Evolutionary conservation across 2,888 invertebrate species (phyloP), one percentile per base, ranked within the genome.

Genomic region (Candidula unifasciata): DNA sequence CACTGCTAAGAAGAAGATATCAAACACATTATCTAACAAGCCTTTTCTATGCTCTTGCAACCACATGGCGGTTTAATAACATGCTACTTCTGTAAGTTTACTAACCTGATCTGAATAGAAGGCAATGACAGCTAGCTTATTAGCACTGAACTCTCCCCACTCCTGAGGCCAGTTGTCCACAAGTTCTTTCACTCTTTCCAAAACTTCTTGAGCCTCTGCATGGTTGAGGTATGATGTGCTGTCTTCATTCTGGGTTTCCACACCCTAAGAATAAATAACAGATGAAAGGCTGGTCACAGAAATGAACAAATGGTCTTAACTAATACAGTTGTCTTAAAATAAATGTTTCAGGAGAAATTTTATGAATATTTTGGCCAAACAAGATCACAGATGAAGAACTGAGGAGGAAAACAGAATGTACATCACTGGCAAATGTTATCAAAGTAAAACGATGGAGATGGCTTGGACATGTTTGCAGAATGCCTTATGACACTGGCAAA

Each of bases 21-120:
- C n/a, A n/a, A n/a, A n/a, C n/a, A n/a, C n/a, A n/a, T n/a, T n/a
- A n/a, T n/a, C n/a, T n/a, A n/a, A n/a, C n/a, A n/a, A n/a, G n/a
- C n/a, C n/a, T n/a, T n/a, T 60, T 60, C 6, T n/a, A 60, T 21
- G 21, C 60, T 60, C 21, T 60, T 13, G n/a, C 24, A 24, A 60
- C 21, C n/a, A 60, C 21, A 60, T 60, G 21, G 21, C 3, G 6
- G 18, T 21, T 33, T 3, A 54, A 33, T 30, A 71, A 92, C 93
- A 91, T 93, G 93, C 10, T 18, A 16, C 18, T 54, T 18, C 10
- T 54, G 57, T 18, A n/a, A 24, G 18, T 21, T 33, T 3, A 54
- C 54, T 30, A 71, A 92, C 93, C 91, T 93, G 93, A 83, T 93
- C 92, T 81, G 86, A 86, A 86, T 93, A 93, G 13, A 92, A 91